Conservation (phyloP, 2,797 vertebrate species). For the Betta splendens region DNA sequence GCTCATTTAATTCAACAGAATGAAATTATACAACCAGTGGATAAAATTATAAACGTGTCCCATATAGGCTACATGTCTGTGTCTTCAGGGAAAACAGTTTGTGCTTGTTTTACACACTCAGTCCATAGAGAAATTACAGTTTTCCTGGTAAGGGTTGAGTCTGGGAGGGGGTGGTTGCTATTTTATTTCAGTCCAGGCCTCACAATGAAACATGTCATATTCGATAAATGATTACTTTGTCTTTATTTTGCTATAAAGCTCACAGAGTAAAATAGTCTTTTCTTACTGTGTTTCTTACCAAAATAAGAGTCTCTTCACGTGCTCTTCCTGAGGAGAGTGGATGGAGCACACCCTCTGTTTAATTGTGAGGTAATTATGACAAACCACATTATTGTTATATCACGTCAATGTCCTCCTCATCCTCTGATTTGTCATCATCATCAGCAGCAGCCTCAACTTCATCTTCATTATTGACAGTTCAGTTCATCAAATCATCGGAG, state of each 20-base stretch:
- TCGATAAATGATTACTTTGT: constrained; percentile 32
- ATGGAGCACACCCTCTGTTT: constrained; percentile 33
- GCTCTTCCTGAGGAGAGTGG: constrained; percentile 68
- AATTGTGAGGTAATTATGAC: constrained; percentile 57
- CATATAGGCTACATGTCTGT: constrained; percentile 63
- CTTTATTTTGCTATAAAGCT: constrained; percentile 46
- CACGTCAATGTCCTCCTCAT: constrained; percentile 37
- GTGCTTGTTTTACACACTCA: constrained; percentile 76
- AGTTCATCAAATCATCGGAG: constrained; percentile 59
- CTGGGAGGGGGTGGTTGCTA: constrained; percentile 33
- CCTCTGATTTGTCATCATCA: constrained; percentile 26
- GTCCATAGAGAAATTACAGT: constrained; percentile 37
- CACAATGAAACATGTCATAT: constrained; percentile 44
- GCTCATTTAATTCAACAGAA: constrained; percentile 77
- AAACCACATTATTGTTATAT: constrained; percentile 55
- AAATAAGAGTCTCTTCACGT: constrained; percentile 68
- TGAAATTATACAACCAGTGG: constrained; percentile 77
- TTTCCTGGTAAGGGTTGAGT: constrained; percentile 17
- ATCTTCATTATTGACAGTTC: constrained; percentile 23
- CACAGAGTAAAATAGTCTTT: constrained; percentile 47
- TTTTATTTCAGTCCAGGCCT: constrained; percentile 47
- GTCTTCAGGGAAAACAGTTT: constrained; percentile 65
- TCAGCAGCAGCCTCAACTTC: constrained; percentile 13
- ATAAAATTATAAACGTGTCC: constrained; percentile 66
- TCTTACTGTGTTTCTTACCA: constrained; percentile 46